Conservation (phyloP, 2,797 vertebrate species). For the Lacerta viridis region DNA sequence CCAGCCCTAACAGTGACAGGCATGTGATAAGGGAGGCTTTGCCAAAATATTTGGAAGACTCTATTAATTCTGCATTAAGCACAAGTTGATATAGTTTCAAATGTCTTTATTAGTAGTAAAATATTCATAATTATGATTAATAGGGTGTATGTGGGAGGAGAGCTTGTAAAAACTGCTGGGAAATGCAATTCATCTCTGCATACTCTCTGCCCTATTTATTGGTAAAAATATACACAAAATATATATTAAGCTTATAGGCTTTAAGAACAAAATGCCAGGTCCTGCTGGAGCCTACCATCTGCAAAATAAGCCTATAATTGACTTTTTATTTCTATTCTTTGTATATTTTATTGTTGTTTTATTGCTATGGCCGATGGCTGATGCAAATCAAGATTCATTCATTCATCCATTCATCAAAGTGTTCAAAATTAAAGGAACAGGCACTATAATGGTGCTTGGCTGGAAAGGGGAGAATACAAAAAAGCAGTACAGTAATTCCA, state of each 20-base stretch:
- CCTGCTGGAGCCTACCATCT: too few relatives aligned
- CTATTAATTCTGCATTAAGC: background rate
- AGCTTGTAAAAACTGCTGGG: background rate
- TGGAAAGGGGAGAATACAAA: background rate
- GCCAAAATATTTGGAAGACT: background rate
- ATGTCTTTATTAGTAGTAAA: slow-evolving; percentile 6
- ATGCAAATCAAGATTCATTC: too few relatives aligned
- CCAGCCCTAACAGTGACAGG: background rate
- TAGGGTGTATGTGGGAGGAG: too few relatives aligned
- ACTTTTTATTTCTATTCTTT: too few relatives aligned
- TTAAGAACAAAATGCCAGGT: too few relatives aligned
- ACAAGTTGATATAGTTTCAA: background rate
- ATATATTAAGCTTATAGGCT: background rate
- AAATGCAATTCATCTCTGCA: background rate
- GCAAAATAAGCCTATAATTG: too few relatives aligned
- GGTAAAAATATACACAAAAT: background rate
- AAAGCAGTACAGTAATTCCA: background rate
- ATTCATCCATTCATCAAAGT: background rate
- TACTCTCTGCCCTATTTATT: background rate
- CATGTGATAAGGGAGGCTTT: background rate
- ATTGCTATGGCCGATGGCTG: too few relatives aligned
- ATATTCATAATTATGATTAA: background rate
- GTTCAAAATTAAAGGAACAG: background rate
- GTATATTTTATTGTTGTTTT: too few relatives aligned
- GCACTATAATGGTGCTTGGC: background rate